Evolutionary conservation across 2,888 invertebrate species (phyloP).

Genomic region (Tiliacea aurago): DNA sequence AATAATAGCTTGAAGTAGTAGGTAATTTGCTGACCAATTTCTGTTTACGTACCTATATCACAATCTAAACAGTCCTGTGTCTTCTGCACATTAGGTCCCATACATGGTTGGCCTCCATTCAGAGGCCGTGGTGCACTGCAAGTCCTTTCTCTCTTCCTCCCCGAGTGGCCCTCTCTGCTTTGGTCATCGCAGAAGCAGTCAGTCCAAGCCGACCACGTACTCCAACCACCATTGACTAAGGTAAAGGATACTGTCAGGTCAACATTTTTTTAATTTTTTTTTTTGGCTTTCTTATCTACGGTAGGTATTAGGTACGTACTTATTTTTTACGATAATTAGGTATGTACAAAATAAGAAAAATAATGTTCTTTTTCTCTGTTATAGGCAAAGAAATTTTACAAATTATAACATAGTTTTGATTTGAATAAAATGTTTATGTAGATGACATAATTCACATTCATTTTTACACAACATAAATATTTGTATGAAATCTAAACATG

Average conservation of each 20-base stretch:
- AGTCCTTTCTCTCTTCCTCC: conserved; percentile 95
- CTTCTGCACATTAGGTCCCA: conserved; percentile 95
- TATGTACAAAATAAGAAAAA: background rate
- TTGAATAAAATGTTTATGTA: background rate
- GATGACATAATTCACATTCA: background rate
- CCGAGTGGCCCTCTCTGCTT: conserved; percentile 91
- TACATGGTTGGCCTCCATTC: conserved; percentile 97
- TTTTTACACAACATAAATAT: background rate
- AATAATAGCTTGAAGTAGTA: background rate
- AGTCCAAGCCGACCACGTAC: conserved; percentile 97
- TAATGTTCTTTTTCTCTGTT: background rate
- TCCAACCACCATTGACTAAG: conserved; percentile 98
- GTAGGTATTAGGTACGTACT: too few species aligned
- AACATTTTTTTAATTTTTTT: background rate
- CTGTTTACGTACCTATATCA: conserved; percentile 84
- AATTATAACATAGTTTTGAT: background rate
- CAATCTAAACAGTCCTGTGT: conserved; percentile 95
- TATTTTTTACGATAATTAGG: background rate
- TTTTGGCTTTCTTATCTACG: background rate
- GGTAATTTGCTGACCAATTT: too few species aligned
- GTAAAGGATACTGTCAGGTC: conserved; percentile 1
- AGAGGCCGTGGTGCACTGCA: conserved; percentile 97
- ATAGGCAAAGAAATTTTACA: background rate
- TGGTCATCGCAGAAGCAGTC: conserved; percentile 93
- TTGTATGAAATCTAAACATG: background rate